Base-by-base conservation (phyloP, 2,888 invertebrate species). In the Xestoiulus laeticollis region DNA sequence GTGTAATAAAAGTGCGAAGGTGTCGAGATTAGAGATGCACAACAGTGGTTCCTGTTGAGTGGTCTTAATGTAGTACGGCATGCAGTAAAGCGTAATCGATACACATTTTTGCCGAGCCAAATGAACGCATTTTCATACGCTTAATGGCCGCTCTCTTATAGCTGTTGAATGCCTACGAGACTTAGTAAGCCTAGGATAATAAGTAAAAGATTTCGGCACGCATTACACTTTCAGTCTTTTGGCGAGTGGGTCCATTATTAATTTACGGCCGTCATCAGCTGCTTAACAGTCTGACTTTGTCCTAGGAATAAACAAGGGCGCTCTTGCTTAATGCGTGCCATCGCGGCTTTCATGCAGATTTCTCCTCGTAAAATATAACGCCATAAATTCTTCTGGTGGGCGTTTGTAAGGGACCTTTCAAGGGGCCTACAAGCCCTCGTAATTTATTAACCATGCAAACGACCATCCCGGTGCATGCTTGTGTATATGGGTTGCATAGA, bases 231-330 rank as follows among this genome's bases (percentile, higher is more conserved):
- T 1, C n/a, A n/a, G 59, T n/a, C 59, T 59, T 10, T n/a, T n/a
- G 59, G 59, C 59, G 59, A 59, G 59, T 59, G 59, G 59, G 59
- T 19, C 59, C 59, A 59, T 59, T 59, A 59, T 59, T 59, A 59
- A 59, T 59, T 59, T 59, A 59, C n/a, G 59, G 59, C 59, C 59
- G 19, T 59, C 59, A 59, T 59, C 59, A 59, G 59, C 59, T 59
- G 59, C 59, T n/a, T 59, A 59, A 59, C 59, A 59, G 5, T 59
- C n/a, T 59, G 59, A 19, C 59, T n/a, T n/a, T 59, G 59, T 59
- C 59, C 59, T n/a, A 59, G 3, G 59, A 59, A 59, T 59, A 59
- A 59, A 59, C 59, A 59, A 59, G 16, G 59, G n/a, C 59, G n/a
- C 59, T 59, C 59, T 59, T 14, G 59, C 59, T 59, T 59, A 59